Percentiles rank a stretch among this genome's conserved stretches.
Evolutionary conservation across 2,888 invertebrate species (phyloP).

Genomic region (Drosophila multiciliata): DNA sequence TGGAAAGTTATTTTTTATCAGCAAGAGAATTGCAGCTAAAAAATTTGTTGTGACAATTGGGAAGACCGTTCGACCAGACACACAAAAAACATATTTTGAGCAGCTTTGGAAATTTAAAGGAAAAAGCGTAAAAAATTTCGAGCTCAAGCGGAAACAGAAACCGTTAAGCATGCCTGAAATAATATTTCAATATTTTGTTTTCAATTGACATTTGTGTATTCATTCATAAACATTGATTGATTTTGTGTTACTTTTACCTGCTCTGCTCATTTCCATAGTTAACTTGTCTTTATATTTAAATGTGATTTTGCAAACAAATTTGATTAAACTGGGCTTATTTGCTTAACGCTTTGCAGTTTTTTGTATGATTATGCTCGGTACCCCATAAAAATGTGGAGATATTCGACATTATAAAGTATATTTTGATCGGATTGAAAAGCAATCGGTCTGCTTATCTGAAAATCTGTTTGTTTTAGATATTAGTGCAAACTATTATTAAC

Average conservation of each 20-base stretch:
- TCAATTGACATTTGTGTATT: not conserved
- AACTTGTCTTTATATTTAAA: not conserved
- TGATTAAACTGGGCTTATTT: not conserved
- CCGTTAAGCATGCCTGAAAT: not conserved
- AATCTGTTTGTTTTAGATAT: not conserved
- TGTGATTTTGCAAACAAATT: not conserved
- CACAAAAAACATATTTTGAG: not conserved
- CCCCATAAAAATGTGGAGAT: not conserved
- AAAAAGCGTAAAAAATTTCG: not conserved
- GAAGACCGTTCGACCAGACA: not conserved
- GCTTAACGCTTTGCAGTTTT: not conserved
- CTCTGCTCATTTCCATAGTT: not conserved
- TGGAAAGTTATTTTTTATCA: not conserved
- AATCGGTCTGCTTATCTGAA: not conserved
- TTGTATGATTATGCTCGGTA: not conserved
- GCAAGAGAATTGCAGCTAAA: not conserved
- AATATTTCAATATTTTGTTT: not conserved
- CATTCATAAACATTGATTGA: not conserved
- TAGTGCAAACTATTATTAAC: not conserved
- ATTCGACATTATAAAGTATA: not conserved
- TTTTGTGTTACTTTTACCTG: not conserved
- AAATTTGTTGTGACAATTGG: conserved; percentile 3
- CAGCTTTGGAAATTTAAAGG: conserved; percentile 14
- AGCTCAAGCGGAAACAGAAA: conserved; percentile 5
- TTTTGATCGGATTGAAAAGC: not conserved